These are phyloP conservation scores for Procambarus clarkii DNA, from an alignment of 1,140 invertebrate species.

Conservation along the genomic window DNA sequence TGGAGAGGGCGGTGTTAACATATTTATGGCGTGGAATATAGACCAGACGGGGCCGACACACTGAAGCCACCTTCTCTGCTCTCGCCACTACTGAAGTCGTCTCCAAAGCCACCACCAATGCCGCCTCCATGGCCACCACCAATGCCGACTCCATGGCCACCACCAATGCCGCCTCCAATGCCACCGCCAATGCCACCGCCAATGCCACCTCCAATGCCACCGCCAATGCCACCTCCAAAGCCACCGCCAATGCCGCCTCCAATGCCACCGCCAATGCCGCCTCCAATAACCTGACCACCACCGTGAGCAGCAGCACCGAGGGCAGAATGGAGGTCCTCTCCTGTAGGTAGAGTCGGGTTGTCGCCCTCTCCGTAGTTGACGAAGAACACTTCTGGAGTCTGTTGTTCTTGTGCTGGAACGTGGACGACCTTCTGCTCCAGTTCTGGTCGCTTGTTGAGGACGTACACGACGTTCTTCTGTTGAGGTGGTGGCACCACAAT, in stretches of 20 bases:
- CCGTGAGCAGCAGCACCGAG: conserved; percentile 49
- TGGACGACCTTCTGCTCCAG: conserved; percentile 62
- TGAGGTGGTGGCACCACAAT: conserved; percentile 70
- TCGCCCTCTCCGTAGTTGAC: conserved; percentile 64
- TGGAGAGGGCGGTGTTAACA: too few species aligned
- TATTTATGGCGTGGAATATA: neutral
- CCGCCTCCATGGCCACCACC: too few species aligned
- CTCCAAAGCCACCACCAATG: too few species aligned
- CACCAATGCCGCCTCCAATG: neutral
- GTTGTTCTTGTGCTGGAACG: conserved; percentile 40
- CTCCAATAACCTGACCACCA: conserved; percentile 41
- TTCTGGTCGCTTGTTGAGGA: conserved; percentile 66
- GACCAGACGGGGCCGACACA: conserved; percentile 20
- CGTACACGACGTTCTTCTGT: conserved; percentile 68
- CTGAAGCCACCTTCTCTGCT: neutral
- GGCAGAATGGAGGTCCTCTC: conserved; percentile 55
- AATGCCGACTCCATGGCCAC: neutral
- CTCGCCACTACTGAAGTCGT: too few species aligned
- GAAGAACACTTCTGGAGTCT: conserved; percentile 65
- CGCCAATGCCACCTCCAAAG: neutral
- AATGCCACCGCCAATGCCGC: neutral
- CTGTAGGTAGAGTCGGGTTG: conserved; percentile 66
- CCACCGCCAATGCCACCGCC: neutral
- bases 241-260: neutral
- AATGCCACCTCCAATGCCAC: neutral